These are phyloP conservation scores for Cyprinodon diabolis DNA, from an alignment of 2,797 vertebrate species.

Conservation along the genomic window DNA sequence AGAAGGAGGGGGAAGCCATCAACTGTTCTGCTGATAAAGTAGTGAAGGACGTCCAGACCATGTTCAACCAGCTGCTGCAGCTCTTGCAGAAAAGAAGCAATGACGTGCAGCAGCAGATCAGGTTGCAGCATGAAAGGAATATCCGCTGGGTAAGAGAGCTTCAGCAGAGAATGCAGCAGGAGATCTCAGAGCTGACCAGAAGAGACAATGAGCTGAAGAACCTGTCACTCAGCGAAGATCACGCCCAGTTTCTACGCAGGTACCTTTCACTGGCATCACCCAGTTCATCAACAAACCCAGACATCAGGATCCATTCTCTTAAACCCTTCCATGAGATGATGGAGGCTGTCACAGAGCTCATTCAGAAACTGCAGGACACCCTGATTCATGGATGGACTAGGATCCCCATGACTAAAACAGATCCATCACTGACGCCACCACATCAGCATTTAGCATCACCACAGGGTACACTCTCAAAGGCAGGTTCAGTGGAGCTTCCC, in stretches of 20 bases:
- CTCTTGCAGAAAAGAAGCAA: neutral
- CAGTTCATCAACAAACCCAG: neutral
- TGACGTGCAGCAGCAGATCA: slow-evolving; percentile 15
- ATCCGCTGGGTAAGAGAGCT: neutral
- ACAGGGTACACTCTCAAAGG: neutral
- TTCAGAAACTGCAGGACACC: neutral
- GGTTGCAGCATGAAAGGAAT: slow-evolving; percentile 14
- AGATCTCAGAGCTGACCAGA: slow-evolving; percentile 9
- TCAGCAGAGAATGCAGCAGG: slow-evolving; percentile 2
- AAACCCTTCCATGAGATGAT: neutral
- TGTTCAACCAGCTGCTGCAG: neutral
- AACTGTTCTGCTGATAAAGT: neutral
- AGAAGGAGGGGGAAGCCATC: neutral
- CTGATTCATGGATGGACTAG: neutral
- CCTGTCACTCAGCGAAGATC: neutral
- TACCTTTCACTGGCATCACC: neutral
- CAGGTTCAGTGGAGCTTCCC: neutral
- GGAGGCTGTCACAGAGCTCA: neutral
- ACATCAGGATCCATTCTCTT: neutral
- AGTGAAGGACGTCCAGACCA: neutral
- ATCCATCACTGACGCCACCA: neutral
- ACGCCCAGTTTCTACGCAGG: neutral
- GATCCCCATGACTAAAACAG: neutral
- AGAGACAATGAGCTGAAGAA: neutral
- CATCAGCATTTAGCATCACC: neutral